Evolutionary conservation across 2,888 invertebrate genomes (phyloP), one percentile per base, ranked within the genome.

Genomic region (Leucozona laternaria): DNA sequence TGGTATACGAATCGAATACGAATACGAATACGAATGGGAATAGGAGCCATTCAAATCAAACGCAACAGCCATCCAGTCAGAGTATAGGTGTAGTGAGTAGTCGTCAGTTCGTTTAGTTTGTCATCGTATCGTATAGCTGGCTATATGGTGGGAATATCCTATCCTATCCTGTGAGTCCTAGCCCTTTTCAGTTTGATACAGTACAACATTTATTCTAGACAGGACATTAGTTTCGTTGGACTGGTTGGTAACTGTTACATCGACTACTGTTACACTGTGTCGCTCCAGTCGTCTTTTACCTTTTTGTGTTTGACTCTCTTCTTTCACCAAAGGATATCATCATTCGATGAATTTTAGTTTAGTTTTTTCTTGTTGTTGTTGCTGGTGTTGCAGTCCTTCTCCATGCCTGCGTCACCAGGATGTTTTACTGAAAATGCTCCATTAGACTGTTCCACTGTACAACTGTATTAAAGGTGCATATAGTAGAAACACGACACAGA

Each of bases 391-490:
- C 28, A 25, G 57, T 58, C 57, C n/a, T 6, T 8, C 20, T 58
- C 15, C 13, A n/a, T 53, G 62, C 64, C 28, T 48, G 11, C 48
- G n/a, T n/a, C n/a, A n/a, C n/a, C n/a, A 68, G 22, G 53, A 53
- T 53, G 25, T 53, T 53, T 68, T 68, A 53, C 68, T 53, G 66
- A 53, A 79, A 76, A 79, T 76, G 50, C 72, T 84, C 75, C 76
- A 83, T 79, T 79, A 70, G 71, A 84, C 79, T 66, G 58, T 58
- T 71, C 76, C 76, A 37, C 50, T 64, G 76, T 40, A 77, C 60
- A 68, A 81, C 84, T 85, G 72, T 72, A 80, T 85, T 85, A 76
- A 68, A 85, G 80, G 80, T 80, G 76, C 68, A 75, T 68, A 40
- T 10, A 60, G 25, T 8, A 80, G 20, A 37, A 17, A 31, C 31